phyloP scores from a whole-genome alignment of 2,113 vertebrate genomes.

The Petroica traversi region DNA sequence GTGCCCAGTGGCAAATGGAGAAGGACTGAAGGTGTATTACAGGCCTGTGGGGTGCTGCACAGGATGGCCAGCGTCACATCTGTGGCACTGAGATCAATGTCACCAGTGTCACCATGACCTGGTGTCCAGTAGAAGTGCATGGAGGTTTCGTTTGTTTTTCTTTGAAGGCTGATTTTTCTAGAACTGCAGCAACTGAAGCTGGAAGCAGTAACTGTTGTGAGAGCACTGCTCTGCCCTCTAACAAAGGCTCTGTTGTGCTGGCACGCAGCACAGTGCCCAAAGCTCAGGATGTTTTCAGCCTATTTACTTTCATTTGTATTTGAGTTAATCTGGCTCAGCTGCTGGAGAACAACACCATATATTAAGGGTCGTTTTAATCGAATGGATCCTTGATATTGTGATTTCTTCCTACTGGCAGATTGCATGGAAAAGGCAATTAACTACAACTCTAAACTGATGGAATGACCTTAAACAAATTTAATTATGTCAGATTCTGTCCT shows the following conservation, averaged over 20 bases:
- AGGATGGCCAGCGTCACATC: not conserved
- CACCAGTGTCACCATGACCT: not conserved
- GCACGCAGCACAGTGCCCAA: not conserved
- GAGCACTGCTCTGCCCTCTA: not conserved
- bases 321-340: not conserved
- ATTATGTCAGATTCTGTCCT: not conserved
- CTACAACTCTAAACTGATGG: not conserved
- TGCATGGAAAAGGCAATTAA: not conserved
- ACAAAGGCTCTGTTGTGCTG: conserved; percentile 49
- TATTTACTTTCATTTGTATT: conserved; percentile 20
- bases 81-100: not conserved
- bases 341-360: not conserved
- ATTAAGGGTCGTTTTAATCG: not conserved
- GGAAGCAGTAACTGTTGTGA: conserved; percentile 7
- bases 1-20: not conserved
- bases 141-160: not conserved
- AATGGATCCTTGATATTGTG: not conserved
- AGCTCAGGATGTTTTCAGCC: conserved; percentile 51
- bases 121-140: not conserved
- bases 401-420: not conserved
- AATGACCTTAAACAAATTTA: conserved; percentile 5
- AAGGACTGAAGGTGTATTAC: accelerated
- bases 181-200: not conserved
- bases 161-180: not conserved
- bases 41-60: not conserved